Percentiles rank a stretch among this genome's conserved stretches.
These are phyloP conservation scores for Loris lydekkerianus DNA, from an alignment of 2,797 vertebrate species.

Conservation along the genomic window DNA sequence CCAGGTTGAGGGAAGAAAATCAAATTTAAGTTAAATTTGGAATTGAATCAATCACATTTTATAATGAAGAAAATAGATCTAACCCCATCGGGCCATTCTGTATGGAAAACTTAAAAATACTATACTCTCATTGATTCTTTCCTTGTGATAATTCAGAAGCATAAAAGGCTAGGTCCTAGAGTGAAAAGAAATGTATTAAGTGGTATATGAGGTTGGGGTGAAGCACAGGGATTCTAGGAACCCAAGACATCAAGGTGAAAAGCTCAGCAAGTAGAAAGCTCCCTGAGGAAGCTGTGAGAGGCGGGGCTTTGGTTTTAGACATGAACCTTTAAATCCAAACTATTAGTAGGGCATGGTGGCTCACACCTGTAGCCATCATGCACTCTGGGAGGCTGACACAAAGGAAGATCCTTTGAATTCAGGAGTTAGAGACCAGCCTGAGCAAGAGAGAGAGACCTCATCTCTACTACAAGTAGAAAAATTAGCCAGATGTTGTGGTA, in stretches of 20 bases:
- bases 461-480: no score
- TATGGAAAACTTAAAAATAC: slow-evolving; percentile 69
- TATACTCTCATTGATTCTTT: slow-evolving; percentile 44
- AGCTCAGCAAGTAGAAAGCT: background rate
- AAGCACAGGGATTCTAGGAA: background rate
- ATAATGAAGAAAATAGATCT: slow-evolving; percentile 76
- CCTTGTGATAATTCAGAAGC: background rate
- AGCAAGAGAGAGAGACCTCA: no score
- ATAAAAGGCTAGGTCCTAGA: background rate
- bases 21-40: slow-evolving; percentile 70
- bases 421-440: no score
- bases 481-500: no score
- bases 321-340: background rate
- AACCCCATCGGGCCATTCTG: slow-evolving; percentile 46
- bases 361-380: no score
- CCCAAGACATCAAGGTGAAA: background rate
- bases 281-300: background rate
- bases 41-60: slow-evolving; percentile 77
- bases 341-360: no score
- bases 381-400: no score
- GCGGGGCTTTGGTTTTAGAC: background rate
- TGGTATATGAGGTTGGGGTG: background rate
- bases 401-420: no score
- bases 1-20: slow-evolving; percentile 77
- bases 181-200: background rate